Conservation (phyloP, 2,113 vertebrate species). For the Neomonachus schauinslandi region DNA sequence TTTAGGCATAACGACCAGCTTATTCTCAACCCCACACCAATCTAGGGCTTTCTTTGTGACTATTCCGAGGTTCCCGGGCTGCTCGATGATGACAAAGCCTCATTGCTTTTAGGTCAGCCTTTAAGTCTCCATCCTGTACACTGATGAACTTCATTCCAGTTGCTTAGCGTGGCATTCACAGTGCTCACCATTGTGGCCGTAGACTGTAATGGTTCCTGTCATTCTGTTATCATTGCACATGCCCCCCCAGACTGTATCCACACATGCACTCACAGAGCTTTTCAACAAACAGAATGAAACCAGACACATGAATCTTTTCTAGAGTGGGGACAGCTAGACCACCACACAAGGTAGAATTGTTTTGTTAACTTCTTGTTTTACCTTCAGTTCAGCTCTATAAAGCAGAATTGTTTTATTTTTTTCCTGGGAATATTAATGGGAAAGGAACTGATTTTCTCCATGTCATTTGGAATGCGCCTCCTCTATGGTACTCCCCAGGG, state of each 20-base stretch:
- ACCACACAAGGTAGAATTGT: neutral
- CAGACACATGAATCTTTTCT: neutral
- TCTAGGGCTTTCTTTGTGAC: neutral
- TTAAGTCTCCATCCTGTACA: neutral
- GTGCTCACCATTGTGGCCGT: neutral
- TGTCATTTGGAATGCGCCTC: neutral
- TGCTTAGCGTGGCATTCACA: neutral
- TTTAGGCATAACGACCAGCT: neutral
- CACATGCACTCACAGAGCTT: neutral
- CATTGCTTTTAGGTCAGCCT: neutral
- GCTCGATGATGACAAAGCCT: neutral
- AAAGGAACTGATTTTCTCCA: neutral
- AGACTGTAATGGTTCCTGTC: neutral
- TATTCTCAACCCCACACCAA: neutral
- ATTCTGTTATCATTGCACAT: neutral
- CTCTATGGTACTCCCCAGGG: neutral
- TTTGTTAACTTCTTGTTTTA: neutral
- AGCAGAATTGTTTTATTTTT: neutral
- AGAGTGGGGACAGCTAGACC: neutral
- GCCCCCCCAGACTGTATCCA: neutral
- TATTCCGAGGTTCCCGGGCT: neutral
- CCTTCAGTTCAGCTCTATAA: neutral
- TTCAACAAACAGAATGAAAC: neutral
- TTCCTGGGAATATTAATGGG: neutral
- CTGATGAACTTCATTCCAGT: neutral